Conservation (phyloP, 2,797 vertebrate species). For the Semaprochilodus insignis region DNA sequence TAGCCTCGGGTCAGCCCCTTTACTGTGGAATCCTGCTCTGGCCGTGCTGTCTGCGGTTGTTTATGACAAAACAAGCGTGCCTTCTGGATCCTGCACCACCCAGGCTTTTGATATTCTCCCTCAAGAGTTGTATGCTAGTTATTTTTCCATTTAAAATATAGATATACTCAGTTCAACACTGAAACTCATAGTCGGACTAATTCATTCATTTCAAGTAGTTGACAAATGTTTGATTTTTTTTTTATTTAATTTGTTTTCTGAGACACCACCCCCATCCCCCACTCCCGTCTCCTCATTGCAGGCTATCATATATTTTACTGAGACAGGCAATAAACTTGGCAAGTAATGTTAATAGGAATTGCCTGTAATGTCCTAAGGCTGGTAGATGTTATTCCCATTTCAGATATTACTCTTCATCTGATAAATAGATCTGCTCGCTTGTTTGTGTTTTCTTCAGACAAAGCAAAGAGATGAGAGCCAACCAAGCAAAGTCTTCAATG, state of each 20-base stretch:
- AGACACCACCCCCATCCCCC: background rate
- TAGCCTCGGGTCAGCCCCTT: slow-evolving; percentile 34
- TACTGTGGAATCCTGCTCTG: background rate
- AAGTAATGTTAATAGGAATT: slow-evolving; percentile 37
- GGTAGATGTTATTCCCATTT: slow-evolving; percentile 34
- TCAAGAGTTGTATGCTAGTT: background rate
- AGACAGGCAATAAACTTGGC: slow-evolving; percentile 36
- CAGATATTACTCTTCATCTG: slow-evolving; percentile 38
- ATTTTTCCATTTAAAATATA: slow-evolving; percentile 20
- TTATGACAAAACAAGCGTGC: slow-evolving; percentile 19
- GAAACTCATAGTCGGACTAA: slow-evolving; percentile 4
- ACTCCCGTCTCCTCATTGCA: background rate
- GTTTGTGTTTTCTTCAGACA: slow-evolving; percentile 71
- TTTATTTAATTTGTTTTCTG: slow-evolving; percentile 1
- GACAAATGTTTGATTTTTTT: background rate
- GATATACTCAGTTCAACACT: slow-evolving; percentile 7
- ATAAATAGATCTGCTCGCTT: slow-evolving; percentile 29
- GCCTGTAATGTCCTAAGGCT: slow-evolving; percentile 33
- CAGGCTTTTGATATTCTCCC: slow-evolving; percentile 10
- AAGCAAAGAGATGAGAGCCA: slow-evolving; percentile 88
- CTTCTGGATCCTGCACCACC: slow-evolving; percentile 15
- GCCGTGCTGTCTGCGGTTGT: background rate
- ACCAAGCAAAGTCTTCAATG: slow-evolving; percentile 91
- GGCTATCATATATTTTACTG: slow-evolving; percentile 12
- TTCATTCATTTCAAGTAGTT: background rate